These are phyloP conservation scores for Isotomurus palustris DNA, from an alignment of 2,888 invertebrate genomes.

Conservation along the genomic window DNA sequence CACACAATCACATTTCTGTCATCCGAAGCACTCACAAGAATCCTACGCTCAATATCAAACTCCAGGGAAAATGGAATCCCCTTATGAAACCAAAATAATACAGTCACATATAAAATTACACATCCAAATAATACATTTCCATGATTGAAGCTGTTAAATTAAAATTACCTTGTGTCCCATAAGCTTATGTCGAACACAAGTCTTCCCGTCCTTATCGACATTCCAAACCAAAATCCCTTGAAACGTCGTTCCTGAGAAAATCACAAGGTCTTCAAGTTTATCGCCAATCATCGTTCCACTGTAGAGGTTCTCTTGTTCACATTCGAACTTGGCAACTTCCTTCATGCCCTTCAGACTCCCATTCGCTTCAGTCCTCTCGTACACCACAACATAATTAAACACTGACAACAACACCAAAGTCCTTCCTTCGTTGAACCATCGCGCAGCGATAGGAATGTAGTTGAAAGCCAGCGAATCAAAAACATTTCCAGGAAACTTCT, in stretches of 20 bases:
- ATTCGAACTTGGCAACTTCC: constrained; percentile 12
- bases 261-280: constrained; percentile 2
- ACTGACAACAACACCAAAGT: constrained; percentile 18
- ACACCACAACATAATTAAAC: constrained; percentile 22
- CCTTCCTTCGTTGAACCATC: constrained; percentile 21
- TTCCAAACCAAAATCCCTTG: constrained; percentile 31
- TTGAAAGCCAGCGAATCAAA: neutral
- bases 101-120: neutral
- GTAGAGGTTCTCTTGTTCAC: constrained; percentile 25
- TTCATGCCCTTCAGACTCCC: neutral
- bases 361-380: constrained; percentile 7
- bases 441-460: constrained; percentile 26
- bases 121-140: neutral
- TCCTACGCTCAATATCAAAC: constrained; percentile 2
- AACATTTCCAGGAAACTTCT: neutral
- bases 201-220: constrained; percentile 1
- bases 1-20: constrained; percentile 25
- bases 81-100: constrained; percentile 1
- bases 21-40: constrained; percentile 26
- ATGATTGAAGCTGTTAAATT: neutral
- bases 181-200: constrained; percentile 17
- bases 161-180: constrained; percentile 23
- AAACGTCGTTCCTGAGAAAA: constrained; percentile 27
- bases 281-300: constrained; percentile 19
- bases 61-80: constrained; percentile 27